A percentile compares a stretch with the other conserved stretches of the same genome.
These are phyloP conservation scores for Agrochola lychnidis DNA, from an alignment of 2,888 invertebrate species.

Conservation along the genomic window DNA sequence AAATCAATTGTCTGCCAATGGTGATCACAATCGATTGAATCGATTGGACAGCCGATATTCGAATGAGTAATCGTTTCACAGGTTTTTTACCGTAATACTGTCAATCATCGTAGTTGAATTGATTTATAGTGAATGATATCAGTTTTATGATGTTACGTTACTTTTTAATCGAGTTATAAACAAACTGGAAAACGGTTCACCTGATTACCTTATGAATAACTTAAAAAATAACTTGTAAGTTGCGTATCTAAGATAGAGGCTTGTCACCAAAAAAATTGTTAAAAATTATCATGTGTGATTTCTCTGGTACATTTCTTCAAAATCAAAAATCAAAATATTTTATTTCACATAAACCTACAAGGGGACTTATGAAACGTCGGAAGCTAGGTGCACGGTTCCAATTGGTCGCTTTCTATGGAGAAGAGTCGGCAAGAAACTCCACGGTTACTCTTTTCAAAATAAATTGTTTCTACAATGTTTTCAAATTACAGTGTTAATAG, in stretches of 20 bases:
- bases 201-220: neutral
- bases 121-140: conserved; percentile 8
- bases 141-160: neutral
- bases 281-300: neutral
- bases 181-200: neutral
- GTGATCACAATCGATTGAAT: conserved; percentile 43
- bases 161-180: neutral
- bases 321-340: too few species aligned
- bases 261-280: too few species aligned
- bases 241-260: neutral
- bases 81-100: conserved; percentile 34
- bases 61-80: conserved; percentile 42
- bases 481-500: too few species aligned
- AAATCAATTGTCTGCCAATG: conserved; percentile 54
- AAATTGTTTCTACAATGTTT: too few species aligned
- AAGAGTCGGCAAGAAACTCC: too few species aligned
- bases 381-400: too few species aligned
- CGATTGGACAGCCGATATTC: conserved; percentile 38
- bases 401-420: too few species aligned
- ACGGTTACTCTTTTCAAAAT: too few species aligned
- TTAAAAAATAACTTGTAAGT: neutral
- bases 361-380: too few species aligned
- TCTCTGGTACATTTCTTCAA: neutral
- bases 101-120: conserved; percentile 22
- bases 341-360: too few species aligned